Evolutionary conservation across 1,140 invertebrate species (phyloP), one percentile per base, ranked within the genome.

Genomic region (Drosophila burlai): DNA sequence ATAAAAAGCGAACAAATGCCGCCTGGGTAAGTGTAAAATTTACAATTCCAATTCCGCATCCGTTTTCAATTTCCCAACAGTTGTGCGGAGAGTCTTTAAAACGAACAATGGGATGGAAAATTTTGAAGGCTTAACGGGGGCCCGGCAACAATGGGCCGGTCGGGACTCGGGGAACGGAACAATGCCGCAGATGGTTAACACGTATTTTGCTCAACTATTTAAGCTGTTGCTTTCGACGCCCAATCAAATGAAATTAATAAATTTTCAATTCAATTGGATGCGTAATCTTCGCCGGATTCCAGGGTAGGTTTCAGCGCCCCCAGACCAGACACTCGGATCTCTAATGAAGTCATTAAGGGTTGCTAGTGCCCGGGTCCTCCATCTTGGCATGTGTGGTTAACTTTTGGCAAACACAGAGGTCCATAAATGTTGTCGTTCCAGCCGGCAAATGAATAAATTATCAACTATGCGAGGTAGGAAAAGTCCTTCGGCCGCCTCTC

Each of bases 291-390:
- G 13, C 18, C 11, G 52, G n/a, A 42, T 40, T 40, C 29, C 75
- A 55, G 84, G 84, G 83, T 52, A 45, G 76, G 36, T 64, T 11
- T 40, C 36, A 24, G 11, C n/a, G 4, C 34, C 34, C 52, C 9
- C 18, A 8, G n/a, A 38, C 13, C 52, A 16, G 54, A 38, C 54
- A 10, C 29, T 34, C 16, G 26, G n/a, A 15, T 31, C 66, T 72
- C 85, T 84, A 89, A 89, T 89, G 85, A 81, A 89, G 84, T 83
- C 85, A 84, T 87, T 89, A 87, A 69, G 84, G 81, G 84, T 90
- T 80, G 68, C 43, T 66, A 59, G 63, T 55, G 50, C 40, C 59
- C 29, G 26, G 61, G 24, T 10, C 31, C 40, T 67, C 42, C 71
- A 16, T 55, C 61, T 85, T 60, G 62, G 61, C 68, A 65, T 62